phyloP scores from a whole-genome alignment of 2,888 invertebrate genomes.

The Cerceris rybyensis region DNA sequence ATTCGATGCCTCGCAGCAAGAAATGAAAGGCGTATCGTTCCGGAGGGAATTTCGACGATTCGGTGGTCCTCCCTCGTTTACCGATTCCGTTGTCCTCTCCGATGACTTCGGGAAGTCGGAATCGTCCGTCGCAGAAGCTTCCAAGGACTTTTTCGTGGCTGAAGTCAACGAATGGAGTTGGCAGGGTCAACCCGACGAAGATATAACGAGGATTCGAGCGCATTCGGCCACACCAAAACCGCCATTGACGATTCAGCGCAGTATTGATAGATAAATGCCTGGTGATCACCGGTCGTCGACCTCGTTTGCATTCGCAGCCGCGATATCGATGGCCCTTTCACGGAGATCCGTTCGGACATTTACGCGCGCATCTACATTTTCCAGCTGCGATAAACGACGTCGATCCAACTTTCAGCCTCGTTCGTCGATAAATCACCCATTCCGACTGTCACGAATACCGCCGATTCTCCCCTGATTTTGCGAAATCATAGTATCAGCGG shows the following conservation, averaged over 20 bases:
- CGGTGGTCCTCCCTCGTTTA: no score
- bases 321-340: slow-evolving; percentile 38
- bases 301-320: slow-evolving; percentile 47
- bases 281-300: slow-evolving; percentile 49
- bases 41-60: no score
- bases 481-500: slow-evolving; percentile 17
- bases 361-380: slow-evolving; percentile 33
- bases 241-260: slow-evolving; percentile 39
- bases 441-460: slow-evolving; percentile 7
- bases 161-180: slow-evolving; percentile 12
- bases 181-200: slow-evolving; percentile 25
- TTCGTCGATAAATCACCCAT: slow-evolving; percentile 49
- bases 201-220: slow-evolving; percentile 54
- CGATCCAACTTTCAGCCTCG: slow-evolving; percentile 26
- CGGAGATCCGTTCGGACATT: background rate
- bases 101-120: background rate
- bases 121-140: background rate
- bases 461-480: slow-evolving; percentile 16
- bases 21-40: no score
- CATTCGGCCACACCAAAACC: slow-evolving; percentile 33
- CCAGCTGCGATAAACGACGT: slow-evolving; percentile 38
- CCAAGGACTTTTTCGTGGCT: background rate
- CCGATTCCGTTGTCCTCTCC: no score
- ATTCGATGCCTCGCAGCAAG: no score
- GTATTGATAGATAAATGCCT: slow-evolving; percentile 52